These are phyloP conservation scores for Hippocampus kuda DNA, from an alignment of 2,797 vertebrate genomes.

Conservation along the genomic window DNA sequence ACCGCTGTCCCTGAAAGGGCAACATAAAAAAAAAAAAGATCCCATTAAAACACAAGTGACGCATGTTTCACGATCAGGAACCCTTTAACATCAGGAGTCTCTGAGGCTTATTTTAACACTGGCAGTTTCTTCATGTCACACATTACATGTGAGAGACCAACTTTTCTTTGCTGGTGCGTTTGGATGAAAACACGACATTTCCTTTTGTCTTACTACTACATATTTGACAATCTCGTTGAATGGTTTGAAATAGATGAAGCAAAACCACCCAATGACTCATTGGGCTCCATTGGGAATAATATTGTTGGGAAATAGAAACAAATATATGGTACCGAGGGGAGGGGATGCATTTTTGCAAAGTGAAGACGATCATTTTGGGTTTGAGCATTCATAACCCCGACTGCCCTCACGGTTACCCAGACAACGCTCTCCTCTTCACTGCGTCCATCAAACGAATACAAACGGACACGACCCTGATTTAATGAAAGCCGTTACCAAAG, in stretches of 20 bases:
- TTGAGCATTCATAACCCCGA: conserved; percentile 53
- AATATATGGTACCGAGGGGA: neutral
- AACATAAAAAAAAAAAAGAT: neutral
- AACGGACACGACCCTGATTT: conserved; percentile 25
- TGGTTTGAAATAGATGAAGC: neutral
- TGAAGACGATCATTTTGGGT: conserved; percentile 30
- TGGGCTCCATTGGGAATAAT: too few relatives aligned
- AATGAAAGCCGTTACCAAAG: conserved; percentile 51
- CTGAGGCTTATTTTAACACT: neutral
- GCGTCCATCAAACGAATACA: conserved; percentile 24
- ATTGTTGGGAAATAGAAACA: too few relatives aligned
- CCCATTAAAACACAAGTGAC: conserved; percentile 33
- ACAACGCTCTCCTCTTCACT: conserved; percentile 43
- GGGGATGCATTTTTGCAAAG: conserved; percentile 20
- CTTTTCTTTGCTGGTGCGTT: neutral
- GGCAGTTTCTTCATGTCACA: neutral
- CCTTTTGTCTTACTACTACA: too few relatives aligned
- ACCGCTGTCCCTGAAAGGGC: too few relatives aligned
- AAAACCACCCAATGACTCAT: too few relatives aligned
- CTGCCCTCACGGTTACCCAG: conserved; percentile 57
- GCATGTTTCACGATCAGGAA: conserved; percentile 27
- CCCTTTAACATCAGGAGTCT: conserved; percentile 15
- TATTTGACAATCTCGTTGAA: neutral
- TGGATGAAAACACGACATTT: neutral
- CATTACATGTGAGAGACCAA: neutral